These are phyloP conservation scores for Romanogobio albipinnatus DNA, from an alignment of 2,113 vertebrate species.

Conservation along the genomic window DNA sequence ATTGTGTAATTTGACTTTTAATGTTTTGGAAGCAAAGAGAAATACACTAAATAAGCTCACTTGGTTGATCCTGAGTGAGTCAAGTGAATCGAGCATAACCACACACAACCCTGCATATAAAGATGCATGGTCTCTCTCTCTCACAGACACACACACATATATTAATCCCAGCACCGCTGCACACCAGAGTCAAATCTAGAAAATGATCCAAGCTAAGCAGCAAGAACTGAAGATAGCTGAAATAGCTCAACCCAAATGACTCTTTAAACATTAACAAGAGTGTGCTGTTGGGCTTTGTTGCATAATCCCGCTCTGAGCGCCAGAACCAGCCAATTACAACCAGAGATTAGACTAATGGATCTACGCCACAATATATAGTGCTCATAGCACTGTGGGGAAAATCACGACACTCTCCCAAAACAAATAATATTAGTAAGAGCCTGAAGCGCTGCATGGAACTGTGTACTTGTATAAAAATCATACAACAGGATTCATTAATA, in stretches of 20 bases:
- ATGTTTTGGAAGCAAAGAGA: not conserved
- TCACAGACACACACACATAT: not conserved
- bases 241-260: conserved; percentile 56
- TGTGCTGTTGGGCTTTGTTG: conserved; percentile 41
- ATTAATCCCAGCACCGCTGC: conserved; percentile 9
- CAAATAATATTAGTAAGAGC: conserved; percentile 16
- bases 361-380: conserved; percentile 43
- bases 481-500: not conserved
- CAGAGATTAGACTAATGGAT: conserved; percentile 56
- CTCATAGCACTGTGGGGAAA: conserved; percentile 36
- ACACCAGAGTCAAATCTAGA: conserved; percentile 16
- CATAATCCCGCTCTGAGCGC: conserved; percentile 42
- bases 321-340: conserved; percentile 53
- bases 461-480: not conserved
- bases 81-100: not conserved
- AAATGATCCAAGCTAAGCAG: conserved; percentile 46
- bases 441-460: not conserved
- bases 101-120: not conserved
- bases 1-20: not conserved
- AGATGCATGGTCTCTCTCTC: not conserved
- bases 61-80: not conserved
- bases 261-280: conserved; percentile 58
- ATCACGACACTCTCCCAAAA: conserved; percentile 24
- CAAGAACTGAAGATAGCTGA: conserved; percentile 46
- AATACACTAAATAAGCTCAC: not conserved